Evolutionary conservation across 2,888 invertebrate genomes (phyloP), one percentile per base, ranked within the genome.

Genomic region (Tipula vernalis): DNA sequence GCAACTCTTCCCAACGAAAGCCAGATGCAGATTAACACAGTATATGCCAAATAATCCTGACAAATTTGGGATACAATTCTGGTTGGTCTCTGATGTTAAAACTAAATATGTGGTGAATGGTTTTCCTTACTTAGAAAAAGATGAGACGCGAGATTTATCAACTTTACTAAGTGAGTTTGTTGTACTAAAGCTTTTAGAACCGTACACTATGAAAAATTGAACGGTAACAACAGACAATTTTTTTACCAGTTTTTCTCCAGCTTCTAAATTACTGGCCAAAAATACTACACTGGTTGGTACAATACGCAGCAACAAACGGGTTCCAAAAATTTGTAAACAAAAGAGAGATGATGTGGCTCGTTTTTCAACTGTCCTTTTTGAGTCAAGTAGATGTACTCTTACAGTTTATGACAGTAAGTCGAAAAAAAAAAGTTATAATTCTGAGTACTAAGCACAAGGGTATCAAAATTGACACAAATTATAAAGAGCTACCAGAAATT

Each of bases 371-470:
- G n/a, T n/a, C n/a, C n/a, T n/a, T n/a, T n/a, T n/a, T n/a, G n/a
- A n/a, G 87, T 87, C 88, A 87, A 87, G 13, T 8, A 13, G 12
- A 47, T 12, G 0, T 87, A 88, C 87, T 36, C 88, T 89, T 85
- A 89, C 89, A 83, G 87, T 89, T 87, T 89, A 89, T 88, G 89
- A 89, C 87, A 89, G 88, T 87, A 89, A 89, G 87, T 88, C 88
- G 6, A n/a, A n/a, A 89, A 88, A 89, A 89, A 88, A 89, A 86
- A 88, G 88, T 88, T 39, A 85, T n/a, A 85, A 28, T 89, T 87
- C 86, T 89, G 84, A 89, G 89, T n/a, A n/a, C n/a, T n/a, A n/a
- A n/a, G n/a, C n/a, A n/a, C n/a, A n/a, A n/a, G n/a, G n/a, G n/a
- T n/a, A 87, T 89, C 71, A 88, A 88, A 88, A 88, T 89, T 88